phyloP scores from a whole-genome alignment of 2,888 invertebrate genomes.

The Exephanes ischioxanthus region DNA sequence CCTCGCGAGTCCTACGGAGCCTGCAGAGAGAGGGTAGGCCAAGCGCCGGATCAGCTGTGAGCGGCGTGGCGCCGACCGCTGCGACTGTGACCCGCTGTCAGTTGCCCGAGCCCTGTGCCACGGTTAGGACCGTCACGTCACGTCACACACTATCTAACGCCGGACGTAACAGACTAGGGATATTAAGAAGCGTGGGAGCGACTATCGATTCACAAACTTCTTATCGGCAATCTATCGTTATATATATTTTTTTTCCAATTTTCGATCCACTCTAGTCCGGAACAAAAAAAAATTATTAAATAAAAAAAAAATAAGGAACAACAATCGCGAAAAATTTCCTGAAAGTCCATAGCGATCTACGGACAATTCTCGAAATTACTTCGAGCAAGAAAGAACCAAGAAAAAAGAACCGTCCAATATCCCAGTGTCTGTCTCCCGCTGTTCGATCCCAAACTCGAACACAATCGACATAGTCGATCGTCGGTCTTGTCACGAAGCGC shows the following conservation, averaged over 20 bases:
- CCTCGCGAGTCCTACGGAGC: neutral
- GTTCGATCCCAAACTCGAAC: neutral
- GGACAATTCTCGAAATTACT: neutral
- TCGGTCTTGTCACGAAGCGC: slow-evolving; percentile 51
- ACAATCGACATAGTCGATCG: neutral
- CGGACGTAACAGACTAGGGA: slow-evolving; percentile 35
- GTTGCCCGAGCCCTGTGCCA: slow-evolving; percentile 85
- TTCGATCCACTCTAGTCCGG: slow-evolving; percentile 51
- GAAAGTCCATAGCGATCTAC: neutral
- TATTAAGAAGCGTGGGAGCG: slow-evolving; percentile 11
- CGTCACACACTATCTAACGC: slow-evolving; percentile 52
- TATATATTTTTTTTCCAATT: slow-evolving; percentile 1
- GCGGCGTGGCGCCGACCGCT: slow-evolving; percentile 80
- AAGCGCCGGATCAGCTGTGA: slow-evolving; percentile 80
- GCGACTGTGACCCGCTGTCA: slow-evolving; percentile 83
- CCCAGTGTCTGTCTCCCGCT: neutral
- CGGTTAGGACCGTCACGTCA: slow-evolving; percentile 83
- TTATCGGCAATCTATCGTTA: neutral
- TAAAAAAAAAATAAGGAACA: neutral
- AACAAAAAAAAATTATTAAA: neutral
- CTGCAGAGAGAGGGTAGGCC: slow-evolving; percentile 70
- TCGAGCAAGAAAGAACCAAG: too few relatives aligned
- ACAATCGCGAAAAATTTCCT: too few relatives aligned
- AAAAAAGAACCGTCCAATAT: neutral
- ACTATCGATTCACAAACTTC: slow-evolving; percentile 21